Evolutionary conservation across 2,797 vertebrate species (phyloP), one percentile per base, ranked within the genome.

Genomic region (Sebastes ruberrimus): DNA sequence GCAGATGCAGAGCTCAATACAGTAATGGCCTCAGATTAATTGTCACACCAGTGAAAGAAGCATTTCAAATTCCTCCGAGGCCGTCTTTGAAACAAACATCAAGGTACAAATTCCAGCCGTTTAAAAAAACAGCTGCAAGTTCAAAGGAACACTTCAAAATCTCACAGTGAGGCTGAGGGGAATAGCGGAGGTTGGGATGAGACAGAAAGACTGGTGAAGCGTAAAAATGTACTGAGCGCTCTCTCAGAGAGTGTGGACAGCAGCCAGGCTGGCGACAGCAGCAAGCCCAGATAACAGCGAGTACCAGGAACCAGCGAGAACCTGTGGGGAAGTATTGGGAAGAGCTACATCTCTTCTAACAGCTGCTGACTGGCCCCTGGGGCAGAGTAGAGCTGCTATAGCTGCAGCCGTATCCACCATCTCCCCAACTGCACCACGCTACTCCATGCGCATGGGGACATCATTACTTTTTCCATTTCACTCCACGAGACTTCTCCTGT

Each of bases 381-480:
- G 89, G 89, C 81, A 80, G 82, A 76, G 79, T 6, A 16, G 89
- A 83, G 77, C 81, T 76, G 76, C 84, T 59, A 71, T 60, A 32
- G 74, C 83, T 78, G 79, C 74, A 69, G 74, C 71, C 79, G 46
- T 55, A 82, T 84, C 75, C 83, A 71, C 86, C 86, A 60, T 87
- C 82, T 62, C 80, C 74, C 86, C 68, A 86, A 81, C 86, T 90
- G 78, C 86, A 74, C 42, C 60, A 13, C 30, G 6, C 55, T 33
- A 38, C 87, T 84, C 35, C 64, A 6, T 7, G 59, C 25, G 49
- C 74, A 86, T 14, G 60, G 87, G 86, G 82, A 91, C 90, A 86
- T 93, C 87, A 92, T 94, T 94, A 91, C 78, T 84, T 92, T 88
- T 83, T 84, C 80, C 74, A 82, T 88, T 88, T 87, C 86, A 76